Evolutionary conservation across 2,113 vertebrate species (phyloP).

Genomic region (Brachyhypopomus occidentalis): DNA sequence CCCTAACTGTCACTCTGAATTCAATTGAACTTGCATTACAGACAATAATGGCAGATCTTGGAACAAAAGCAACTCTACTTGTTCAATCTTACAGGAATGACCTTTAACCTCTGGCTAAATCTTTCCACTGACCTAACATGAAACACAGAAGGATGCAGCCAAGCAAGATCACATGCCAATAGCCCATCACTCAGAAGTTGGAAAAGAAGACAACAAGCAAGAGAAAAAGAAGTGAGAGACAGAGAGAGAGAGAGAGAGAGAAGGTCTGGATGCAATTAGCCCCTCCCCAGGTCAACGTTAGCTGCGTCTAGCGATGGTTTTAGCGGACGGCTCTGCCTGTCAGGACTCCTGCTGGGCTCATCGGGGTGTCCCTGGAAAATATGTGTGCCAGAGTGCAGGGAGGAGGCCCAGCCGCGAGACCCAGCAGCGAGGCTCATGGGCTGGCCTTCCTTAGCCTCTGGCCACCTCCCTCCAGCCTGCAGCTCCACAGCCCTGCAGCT

Average conservation of each 20-base stretch:
- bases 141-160: constrained; percentile 42
- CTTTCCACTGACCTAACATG: constrained; percentile 14
- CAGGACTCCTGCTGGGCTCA: constrained; percentile 80
- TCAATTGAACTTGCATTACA: neutral
- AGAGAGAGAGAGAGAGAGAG: constrained; percentile 46
- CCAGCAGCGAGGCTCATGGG: constrained; percentile 36
- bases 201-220: constrained; percentile 31
- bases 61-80: constrained; percentile 20
- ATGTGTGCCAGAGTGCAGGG: constrained; percentile 67
- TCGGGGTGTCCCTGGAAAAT: constrained; percentile 72
- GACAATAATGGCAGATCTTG: neutral
- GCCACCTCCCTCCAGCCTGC: constrained; percentile 53
- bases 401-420: constrained; percentile 42
- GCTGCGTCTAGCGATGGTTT: constrained; percentile 72
- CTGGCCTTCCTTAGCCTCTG: constrained; percentile 32
- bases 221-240: neutral
- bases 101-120: constrained; percentile 30
- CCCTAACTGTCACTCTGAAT: neutral
- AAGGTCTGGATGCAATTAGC: constrained; percentile 86
- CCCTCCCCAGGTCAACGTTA: constrained; percentile 75
- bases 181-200: constrained; percentile 76
- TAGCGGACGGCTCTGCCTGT: constrained; percentile 77
- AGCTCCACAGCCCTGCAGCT: constrained; percentile 61
- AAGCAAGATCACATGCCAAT: constrained; percentile 79
- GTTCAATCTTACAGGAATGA: constrained; percentile 8